Evolutionary conservation across 1,140 invertebrate species (phyloP), one percentile per base, ranked within the genome.

Genomic region (Aporrectodea caliginosa): DNA sequence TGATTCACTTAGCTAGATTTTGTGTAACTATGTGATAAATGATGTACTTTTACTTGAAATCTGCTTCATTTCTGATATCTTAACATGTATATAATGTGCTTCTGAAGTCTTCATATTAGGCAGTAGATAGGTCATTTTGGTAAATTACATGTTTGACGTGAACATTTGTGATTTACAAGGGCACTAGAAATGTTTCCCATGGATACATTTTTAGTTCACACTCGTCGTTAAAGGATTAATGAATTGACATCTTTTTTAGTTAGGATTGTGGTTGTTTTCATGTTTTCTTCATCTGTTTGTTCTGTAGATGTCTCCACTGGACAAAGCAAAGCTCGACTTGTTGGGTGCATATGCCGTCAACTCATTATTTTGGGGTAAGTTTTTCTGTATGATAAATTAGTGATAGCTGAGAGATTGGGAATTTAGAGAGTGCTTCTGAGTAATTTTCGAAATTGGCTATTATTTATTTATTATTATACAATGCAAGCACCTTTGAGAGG

Each of bases 321-420:
- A 87, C 78, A 82, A 82, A 75, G 86, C 85, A 16, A 87, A 87
- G 76, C 73, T 84, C 35, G 85, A 87, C 75, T 77, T 86, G 31
- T 83, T 85, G 33, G 83, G 84, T 69, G 85, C 83, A 6, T 87
- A 87, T 78, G 82, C 84, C 22, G 83, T 87, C 31, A 87, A 87
- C 75, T 87, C 86, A 31, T 82, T 87, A 16, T 87, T 86, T 81
- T 87, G 86, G 86, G 84, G 86, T 87, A 85, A 86, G 85, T 84
- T 70, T 77, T 22, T 77, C 22, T 77, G 30, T 77, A 58, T 43
- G 29, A 16, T 43, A 16, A 77, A 16, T 43, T 43, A 69, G 22
- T 27, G 27, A 68, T 32, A 68, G 35, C 22, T n/a, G 12, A 58
- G 43, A 68, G 35, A 74, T 78, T 16, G 0, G 16, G n/a, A 77